These are phyloP conservation scores for Sternarchorhynchus goeldii DNA, from an alignment of 2,797 vertebrate genomes.

Conservation along the genomic window DNA sequence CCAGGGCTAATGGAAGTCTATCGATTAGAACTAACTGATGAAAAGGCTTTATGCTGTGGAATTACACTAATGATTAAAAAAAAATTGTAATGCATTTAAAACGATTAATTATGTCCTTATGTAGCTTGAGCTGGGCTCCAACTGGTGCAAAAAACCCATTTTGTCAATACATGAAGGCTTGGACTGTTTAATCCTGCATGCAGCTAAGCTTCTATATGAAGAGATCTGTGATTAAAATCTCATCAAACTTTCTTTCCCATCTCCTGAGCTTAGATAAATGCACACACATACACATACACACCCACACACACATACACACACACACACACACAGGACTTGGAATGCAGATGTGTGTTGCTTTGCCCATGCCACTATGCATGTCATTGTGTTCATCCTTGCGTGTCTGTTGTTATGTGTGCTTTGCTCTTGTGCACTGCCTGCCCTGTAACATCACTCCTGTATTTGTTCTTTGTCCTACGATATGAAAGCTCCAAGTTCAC, in stretches of 20 bases:
- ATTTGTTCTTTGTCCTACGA: constrained; percentile 8
- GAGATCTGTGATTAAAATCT: constrained; percentile 69
- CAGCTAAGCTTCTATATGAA: constrained; percentile 58
- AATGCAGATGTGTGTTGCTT: constrained; percentile 25
- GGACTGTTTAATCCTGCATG: constrained; percentile 63
- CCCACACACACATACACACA: constrained; percentile 9
- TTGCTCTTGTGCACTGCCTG: constrained; percentile 1
- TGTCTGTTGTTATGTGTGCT: constrained; percentile 13
- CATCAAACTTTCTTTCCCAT: constrained; percentile 58
- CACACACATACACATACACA: constrained; percentile 21
- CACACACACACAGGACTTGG: constrained; percentile 21
- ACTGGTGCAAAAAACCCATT: constrained; percentile 63
- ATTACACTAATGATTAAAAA: constrained; percentile 47
- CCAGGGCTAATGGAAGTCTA: constrained; percentile 41
- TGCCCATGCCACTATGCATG: constrained; percentile 9
- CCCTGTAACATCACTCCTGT: constrained; percentile 24
- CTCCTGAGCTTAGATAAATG: constrained; percentile 21
- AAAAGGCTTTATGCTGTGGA: constrained; percentile 49
- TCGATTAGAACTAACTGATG: constrained; percentile 57
- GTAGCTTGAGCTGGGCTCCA: constrained; percentile 52
- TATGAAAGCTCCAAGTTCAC: constrained; percentile 28
- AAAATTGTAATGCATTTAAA: constrained; percentile 63
- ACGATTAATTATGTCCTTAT: constrained; percentile 64
- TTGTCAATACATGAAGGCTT: constrained; percentile 70
- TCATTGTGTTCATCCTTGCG: constrained; percentile 17